Evolutionary conservation across 1,140 invertebrate genomes (phyloP), one percentile per base, ranked within the genome.

Genomic region (Lysiphlebus fabarum): DNA sequence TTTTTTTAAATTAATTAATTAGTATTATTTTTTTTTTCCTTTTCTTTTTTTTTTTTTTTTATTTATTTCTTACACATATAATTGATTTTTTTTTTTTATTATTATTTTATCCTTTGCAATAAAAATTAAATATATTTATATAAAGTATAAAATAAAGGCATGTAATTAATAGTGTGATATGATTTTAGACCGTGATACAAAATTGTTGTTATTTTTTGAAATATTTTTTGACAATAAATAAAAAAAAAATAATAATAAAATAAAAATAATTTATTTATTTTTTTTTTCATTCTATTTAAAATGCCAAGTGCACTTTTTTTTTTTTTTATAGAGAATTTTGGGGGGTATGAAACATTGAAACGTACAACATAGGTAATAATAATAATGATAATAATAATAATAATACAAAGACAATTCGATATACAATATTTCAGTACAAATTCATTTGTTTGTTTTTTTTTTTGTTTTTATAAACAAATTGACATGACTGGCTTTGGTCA

Each of bases 331-430:
- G 17, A 26, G 17, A 26, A 26, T 56, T 47, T 68, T 65, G 66
- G 71, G 67, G 67, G 42, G 36, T 69, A 77, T 77, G 73, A 79
- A 78, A 80, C 75, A 79, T 74, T 78, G 76, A 78, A 74, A 77
- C 74, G 69, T 77, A 78, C 69, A 80, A 78, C 77, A 75, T 73
- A 78, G 70, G 71, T 77, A 76, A 74, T 78, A 26, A 26, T 26
- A 26, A 26, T 26, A 26, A 26, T 26, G 1, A 26, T 26, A 26
- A 26, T 26, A 26, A 26, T 26, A 26, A 26, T 26, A 26, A 26
- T 26, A 78, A 75, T 60, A 60, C 53, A 60, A 77, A 76, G 74
- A 76, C 71, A 68, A 71, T 65, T 70, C 72, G 69, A 73, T 77
- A 72, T 73, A 77, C 72, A 75, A 71, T 1, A 2, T 26, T 74